Percentiles rank a stretch among this genome's conserved stretches.
Conservation (phyloP, 2,888 invertebrate genomes). For the Pycnomerus fuliginosus region DNA sequence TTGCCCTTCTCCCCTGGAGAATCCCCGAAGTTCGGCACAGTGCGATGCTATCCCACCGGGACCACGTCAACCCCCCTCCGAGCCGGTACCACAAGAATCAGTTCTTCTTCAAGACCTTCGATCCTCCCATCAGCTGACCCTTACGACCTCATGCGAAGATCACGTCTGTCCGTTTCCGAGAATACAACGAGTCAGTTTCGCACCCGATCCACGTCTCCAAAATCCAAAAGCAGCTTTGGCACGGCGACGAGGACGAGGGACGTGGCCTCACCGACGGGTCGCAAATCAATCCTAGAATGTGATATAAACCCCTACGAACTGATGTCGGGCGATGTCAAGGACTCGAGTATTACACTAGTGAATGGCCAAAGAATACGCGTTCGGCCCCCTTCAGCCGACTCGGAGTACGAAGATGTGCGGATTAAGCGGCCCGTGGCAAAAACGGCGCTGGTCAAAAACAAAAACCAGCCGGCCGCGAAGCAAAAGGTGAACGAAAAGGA, state of each 20-base stretch:
- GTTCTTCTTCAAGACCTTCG: slow-evolving; percentile 62
- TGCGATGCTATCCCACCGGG: slow-evolving; percentile 52
- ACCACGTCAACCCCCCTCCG: slow-evolving; percentile 49
- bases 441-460: slow-evolving; percentile 11
- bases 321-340: slow-evolving; percentile 57
- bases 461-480: slow-evolving; percentile 17
- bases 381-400: slow-evolving; percentile 40
- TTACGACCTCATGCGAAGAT: slow-evolving; percentile 80
- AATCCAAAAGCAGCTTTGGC: slow-evolving; percentile 25
- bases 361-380: slow-evolving; percentile 52
- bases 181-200: slow-evolving; percentile 42
- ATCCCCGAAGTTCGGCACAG: slow-evolving; percentile 63
- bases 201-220: slow-evolving; percentile 54
- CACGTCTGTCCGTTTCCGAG: slow-evolving; percentile 65
- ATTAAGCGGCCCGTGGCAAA: slow-evolving; percentile 24
- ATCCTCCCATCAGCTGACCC: slow-evolving; percentile 70
- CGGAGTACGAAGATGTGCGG: slow-evolving; percentile 44
- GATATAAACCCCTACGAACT: slow-evolving; percentile 83
- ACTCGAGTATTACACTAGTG: slow-evolving; percentile 42
- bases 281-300: slow-evolving; percentile 78
- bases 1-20: slow-evolving; percentile 63
- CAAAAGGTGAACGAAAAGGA: slow-evolving; percentile 40
- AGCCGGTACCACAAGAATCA: slow-evolving; percentile 66
- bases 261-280: slow-evolving; percentile 39
- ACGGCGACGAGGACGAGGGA: slow-evolving; percentile 23